These are phyloP conservation scores for Batillaria attramentaria DNA, from an alignment of 1,140 invertebrate genomes.

Conservation along the genomic window DNA sequence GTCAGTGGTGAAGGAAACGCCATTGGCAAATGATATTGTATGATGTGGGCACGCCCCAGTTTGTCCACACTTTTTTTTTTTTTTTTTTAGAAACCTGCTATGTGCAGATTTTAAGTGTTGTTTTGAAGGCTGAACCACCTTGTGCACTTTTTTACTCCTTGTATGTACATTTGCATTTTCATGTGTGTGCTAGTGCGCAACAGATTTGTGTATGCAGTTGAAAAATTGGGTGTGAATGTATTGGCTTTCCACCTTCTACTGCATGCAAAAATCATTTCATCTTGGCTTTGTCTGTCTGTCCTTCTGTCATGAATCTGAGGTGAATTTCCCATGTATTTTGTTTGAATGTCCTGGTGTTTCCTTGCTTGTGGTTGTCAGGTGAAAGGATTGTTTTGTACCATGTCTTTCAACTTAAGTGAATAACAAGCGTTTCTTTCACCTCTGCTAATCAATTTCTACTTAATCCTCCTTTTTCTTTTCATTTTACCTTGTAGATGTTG, in stretches of 20 bases:
- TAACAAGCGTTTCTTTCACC: conserved; percentile 30
- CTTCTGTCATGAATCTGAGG: background rate
- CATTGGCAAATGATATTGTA: too few relatives aligned
- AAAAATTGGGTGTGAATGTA: too few relatives aligned
- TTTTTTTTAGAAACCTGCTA: too few relatives aligned
- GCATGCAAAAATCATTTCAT: conserved; percentile 8
- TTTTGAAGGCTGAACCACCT: too few relatives aligned
- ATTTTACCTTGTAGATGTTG: too few relatives aligned
- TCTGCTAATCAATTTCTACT: background rate
- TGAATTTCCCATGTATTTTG: background rate
- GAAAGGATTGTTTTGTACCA: conserved; percentile 34
- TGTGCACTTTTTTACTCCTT: background rate
- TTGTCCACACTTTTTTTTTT: too few relatives aligned
- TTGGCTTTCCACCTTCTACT: conserved; percentile 4
- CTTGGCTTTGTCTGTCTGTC: background rate
- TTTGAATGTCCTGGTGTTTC: too few relatives aligned
- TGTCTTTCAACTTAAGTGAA: conserved; percentile 34
- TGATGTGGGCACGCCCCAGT: too few relatives aligned
- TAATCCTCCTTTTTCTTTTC: background rate
- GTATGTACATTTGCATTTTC: background rate
- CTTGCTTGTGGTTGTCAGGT: conserved; percentile 13
- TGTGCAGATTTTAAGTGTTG: too few relatives aligned
- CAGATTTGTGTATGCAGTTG: too few relatives aligned
- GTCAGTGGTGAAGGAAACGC: too few relatives aligned
- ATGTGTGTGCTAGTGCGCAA: background rate